Base-by-base conservation (phyloP, 2,797 vertebrate species). In the Microctenopoma stevenorrisi region DNA sequence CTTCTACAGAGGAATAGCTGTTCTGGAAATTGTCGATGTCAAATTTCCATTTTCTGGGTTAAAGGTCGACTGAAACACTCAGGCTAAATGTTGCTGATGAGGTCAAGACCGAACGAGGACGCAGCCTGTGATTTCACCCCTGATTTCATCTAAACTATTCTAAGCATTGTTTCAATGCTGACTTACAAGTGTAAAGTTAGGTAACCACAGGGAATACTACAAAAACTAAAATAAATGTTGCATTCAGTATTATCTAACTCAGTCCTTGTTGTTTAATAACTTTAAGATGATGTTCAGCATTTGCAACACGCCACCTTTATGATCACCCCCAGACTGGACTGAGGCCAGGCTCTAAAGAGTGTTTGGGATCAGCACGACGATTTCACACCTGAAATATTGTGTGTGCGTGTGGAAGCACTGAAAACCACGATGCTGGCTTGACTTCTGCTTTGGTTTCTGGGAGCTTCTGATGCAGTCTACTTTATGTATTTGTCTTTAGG, bases 1-100 rank as follows among this genome's bases (percentile, higher is more conserved):
- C 92, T 93, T 93, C 87, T 84, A 70, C 78, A 55, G 25, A 22
- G 65, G 15, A 15, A 8, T 1, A 18, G 44, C 2, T n/a, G 15
- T 16, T 12, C 38, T 40, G 7, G 12, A 40, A 40, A 40, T 40
- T 11, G 38, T 2, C 7, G 33, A 35, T 35, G 33, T 60, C 3
- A 14, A 38, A 38, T 7, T 16, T 46, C 5, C 11, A 4, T 16
- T 22, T 50, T 13, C 1, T 46, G 5, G 5, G 3, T 30, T 70
- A 12, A n/a, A 48, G 28, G 13, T 30, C 30, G 2, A 12, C 14
- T 15, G 4, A 7, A 13, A 13, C 13, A 22, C 22, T 22, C 22
- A 9, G 9, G 8, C 10, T 16, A 49, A 26, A 12, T 46, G 13
- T 5, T 43, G 40, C 14, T 4, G 40, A 4, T 14, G 40, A 42